Evolutionary conservation across 2,113 vertebrate species (phyloP).

Genomic region (Nesoenas mayeri): DNA sequence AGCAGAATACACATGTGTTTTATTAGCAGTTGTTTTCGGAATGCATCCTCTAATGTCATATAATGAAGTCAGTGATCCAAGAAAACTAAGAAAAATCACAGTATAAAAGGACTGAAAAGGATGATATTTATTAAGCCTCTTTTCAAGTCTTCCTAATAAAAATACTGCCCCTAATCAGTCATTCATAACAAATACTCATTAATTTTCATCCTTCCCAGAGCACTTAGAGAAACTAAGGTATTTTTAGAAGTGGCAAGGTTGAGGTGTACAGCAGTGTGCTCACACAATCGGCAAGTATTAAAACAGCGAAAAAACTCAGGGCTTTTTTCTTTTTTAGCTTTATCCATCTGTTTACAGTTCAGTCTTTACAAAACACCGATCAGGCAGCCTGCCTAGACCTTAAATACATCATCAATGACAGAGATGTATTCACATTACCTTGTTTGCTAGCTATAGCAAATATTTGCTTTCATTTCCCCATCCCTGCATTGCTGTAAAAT

Average conservation of each 20-base stretch:
- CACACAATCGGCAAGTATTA: not conserved
- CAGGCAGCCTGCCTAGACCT: not conserved
- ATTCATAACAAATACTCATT: conserved; percentile 41
- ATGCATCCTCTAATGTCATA: conserved; percentile 26
- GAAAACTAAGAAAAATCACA: not conserved
- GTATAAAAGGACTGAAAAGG: not conserved
- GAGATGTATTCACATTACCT: not conserved
- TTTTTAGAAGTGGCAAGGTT: not conserved
- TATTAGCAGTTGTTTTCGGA: conserved; percentile 21
- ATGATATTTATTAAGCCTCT: conserved; percentile 8
- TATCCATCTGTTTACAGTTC: not conserved
- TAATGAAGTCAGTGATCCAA: conserved; percentile 25
- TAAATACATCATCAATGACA: not conserved
- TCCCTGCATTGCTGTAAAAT: not conserved
- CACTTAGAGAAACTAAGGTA: not conserved
- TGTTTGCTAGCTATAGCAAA: not conserved
- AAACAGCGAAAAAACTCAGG: not conserved
- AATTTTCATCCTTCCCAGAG: not conserved
- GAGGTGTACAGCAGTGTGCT: not conserved
- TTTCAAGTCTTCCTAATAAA: conserved; percentile 3
- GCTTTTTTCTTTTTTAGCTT: not conserved
- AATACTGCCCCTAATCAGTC: not conserved
- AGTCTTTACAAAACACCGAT: not conserved
- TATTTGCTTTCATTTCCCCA: conserved; percentile 7
- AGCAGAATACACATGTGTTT: not conserved